Evolutionary conservation across 35 echinoderm and acorn worm genomes (phyloP).

Genomic region (Ptychodera flava): DNA sequence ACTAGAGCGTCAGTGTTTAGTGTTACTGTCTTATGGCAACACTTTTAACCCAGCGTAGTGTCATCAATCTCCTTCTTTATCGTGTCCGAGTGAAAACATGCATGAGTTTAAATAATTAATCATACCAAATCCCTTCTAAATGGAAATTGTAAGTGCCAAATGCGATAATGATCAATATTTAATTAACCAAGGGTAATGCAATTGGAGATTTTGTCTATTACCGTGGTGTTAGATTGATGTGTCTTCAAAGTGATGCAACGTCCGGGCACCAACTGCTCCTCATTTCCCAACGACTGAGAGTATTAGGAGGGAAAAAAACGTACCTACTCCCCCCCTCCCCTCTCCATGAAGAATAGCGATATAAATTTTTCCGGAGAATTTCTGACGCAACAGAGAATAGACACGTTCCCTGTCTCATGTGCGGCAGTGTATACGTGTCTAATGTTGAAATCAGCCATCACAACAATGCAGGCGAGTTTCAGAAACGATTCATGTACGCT

Average conservation of each 20-base stretch:
- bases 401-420: too few species aligned
- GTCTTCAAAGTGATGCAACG: background rate
- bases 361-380: too few species aligned
- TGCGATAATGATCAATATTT: background rate
- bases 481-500: too few species aligned
- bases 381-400: too few species aligned
- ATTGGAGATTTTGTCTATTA: constrained; percentile 2
- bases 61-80: background rate
- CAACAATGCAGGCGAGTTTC: too few species aligned
- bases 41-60: background rate
- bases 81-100: background rate
- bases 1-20: too few species aligned
- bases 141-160: background rate
- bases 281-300: too few species aligned
- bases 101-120: background rate
- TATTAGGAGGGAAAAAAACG: too few species aligned
- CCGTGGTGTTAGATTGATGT: background rate
- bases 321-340: too few species aligned
- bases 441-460: too few species aligned
- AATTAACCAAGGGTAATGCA: background rate
- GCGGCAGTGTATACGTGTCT: too few species aligned
- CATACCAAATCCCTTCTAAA: background rate
- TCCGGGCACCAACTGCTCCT: background rate
- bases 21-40: background rate
- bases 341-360: too few species aligned